A percentile compares a stretch with the other conserved stretches of the same genome.
Conservation (phyloP, 2,797 vertebrate genomes). For the Hafferia zeledoni region DNA sequence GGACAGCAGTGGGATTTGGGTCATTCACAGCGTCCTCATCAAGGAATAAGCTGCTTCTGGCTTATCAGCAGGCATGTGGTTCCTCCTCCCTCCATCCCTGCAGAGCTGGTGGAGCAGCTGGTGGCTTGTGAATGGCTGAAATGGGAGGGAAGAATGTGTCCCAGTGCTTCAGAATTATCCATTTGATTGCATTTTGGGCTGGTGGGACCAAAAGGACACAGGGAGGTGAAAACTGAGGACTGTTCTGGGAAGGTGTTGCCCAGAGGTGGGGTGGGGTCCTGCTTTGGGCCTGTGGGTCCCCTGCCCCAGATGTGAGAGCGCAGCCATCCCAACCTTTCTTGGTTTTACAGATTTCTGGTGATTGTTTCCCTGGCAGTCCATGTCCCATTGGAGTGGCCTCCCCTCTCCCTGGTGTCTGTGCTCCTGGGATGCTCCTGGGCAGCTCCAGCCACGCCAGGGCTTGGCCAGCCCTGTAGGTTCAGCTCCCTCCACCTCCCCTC, state of each 20-base stretch:
- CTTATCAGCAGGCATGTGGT: background rate
- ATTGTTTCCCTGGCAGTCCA: background rate
- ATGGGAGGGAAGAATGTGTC: background rate
- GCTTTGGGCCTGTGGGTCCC: background rate
- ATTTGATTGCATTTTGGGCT: background rate
- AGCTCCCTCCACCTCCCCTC: background rate
- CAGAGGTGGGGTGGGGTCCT: background rate
- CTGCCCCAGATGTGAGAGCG: background rate
- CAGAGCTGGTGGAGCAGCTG: background rate
- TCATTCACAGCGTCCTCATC: fast-evolving
- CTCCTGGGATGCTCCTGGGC: background rate
- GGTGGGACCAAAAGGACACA: background rate
- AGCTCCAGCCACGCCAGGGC: fast-evolving
- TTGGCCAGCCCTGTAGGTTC: background rate
- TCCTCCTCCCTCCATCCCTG: background rate
- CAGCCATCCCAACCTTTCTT: fast-evolving
- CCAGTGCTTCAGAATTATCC: background rate
- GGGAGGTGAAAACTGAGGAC: background rate
- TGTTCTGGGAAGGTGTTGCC: background rate
- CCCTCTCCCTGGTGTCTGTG: fast-evolving
- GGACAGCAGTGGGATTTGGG: background rate
- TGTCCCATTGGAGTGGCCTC: background rate
- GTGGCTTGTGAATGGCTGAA: background rate
- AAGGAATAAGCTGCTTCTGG: background rate
- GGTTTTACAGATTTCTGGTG: fast-evolving